Evolutionary conservation across 1,140 invertebrate species (phyloP), one percentile per base, ranked within the genome.

Genomic region (Macrostomum lignano): DNA sequence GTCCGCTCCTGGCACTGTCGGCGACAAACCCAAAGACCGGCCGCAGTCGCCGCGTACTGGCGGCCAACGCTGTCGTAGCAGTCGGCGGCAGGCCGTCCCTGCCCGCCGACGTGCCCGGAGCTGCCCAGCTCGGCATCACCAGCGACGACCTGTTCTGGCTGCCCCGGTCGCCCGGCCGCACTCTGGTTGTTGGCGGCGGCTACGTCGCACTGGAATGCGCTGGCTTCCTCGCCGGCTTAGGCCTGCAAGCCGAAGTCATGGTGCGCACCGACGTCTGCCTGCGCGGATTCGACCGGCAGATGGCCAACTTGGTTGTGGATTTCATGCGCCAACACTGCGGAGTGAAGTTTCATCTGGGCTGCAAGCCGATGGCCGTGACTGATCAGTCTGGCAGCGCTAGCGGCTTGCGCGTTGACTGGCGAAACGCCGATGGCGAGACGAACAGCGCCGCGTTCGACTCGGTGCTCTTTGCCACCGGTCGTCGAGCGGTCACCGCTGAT

Each of bases 201-300:
- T 91, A 88, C 46, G 81, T 93, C 46, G 77, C 82, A 28, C 60
- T 96, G 34, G 86, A 96, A 59, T 94, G 84, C 62, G 84, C 82
- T 32, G 86, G 84, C 2, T 93, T 91, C 53, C 61, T 91, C 13
- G 69, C 72, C 44, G 77, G 72, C 6, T 55, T 93, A 25, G 82
- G 81, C 13, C 74, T 70, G 48, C 71, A 82, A 38, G 68, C 76
- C 0, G 82, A 77, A 4, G 67, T 91, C 15, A 75, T 86, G 71
- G 73, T 66, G 0, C 65, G 86, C 2, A 93, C 86, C 0, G n/a
- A n/a, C n/a, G 73, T 93, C 40, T 65, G 86, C 10, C 61, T 96
- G 17, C 67, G 84, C 45, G 84, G 81, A 17, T 94, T 94, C 56
- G 86, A 96, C 62, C 81, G 81, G 57, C 76, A 94, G 63, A 91